Base-by-base conservation (phyloP, 2,113 vertebrate species). In the Ibidorhyncha struthersii region DNA sequence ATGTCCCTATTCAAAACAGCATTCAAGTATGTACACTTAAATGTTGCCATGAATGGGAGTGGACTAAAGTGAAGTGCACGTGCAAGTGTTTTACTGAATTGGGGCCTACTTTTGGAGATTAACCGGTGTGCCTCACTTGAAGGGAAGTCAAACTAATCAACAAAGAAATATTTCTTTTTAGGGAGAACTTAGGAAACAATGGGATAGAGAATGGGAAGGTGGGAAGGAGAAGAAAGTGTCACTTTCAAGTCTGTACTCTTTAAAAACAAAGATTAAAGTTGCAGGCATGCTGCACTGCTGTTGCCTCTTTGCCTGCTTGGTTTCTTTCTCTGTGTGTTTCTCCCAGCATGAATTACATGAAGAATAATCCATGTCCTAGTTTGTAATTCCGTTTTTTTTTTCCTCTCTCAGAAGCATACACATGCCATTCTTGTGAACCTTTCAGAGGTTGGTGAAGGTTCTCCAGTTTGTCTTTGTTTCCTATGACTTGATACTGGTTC, bases 231-330 rank as follows among this genome's bases (percentile, higher is more conserved):
- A 93, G 29, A 12, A 81, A 74, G 61, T 34, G 32, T 82, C 32
- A n/a, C 62, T 93, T 85, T 84, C 23, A 81, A 81, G 86, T 88
- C 80, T 97, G 95, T 96, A 91, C 34, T 91, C 77, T 83, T 52
- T 20, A 47, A 89, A 88, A 93, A 36, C 45, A 65, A 89, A 74
- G 62, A 97, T 96, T 97, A 96, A 97, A 97, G 55, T 91, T 94
- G 47, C 69, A 92, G 80, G 92, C 6, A 34, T 95, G 80, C 65
- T 93, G 77, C 52, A 71, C n/a, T 82, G 58, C 73, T 89, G 34
- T 25, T 94, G 84, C 67, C 59, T 96, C 50, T 90, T 94, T 93
- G 61, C 80, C 56, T 92, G 43, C 61, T 88, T 92, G 43, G 17
- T 89, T 90, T 82, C 53, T 89, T 76, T 47, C 13, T 19, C 23